Percentiles rank a stretch among this genome's conserved stretches.
These are phyloP conservation scores for Molossus molossus DNA, from an alignment of 2,797 vertebrate genomes.

Conservation along the genomic window DNA sequence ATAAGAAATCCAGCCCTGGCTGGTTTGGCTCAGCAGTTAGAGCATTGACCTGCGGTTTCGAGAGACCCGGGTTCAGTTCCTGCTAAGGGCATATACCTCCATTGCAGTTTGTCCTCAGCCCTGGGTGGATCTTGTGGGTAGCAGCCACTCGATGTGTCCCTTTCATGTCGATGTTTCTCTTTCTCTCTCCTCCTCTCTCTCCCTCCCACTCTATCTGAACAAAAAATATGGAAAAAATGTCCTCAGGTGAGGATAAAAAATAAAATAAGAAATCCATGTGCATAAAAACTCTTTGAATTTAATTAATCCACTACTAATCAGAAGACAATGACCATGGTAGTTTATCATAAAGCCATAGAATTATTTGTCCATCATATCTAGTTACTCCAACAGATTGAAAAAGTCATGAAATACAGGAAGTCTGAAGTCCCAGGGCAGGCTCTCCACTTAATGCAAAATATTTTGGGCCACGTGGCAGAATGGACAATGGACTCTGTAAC, in stretches of 20 bases:
- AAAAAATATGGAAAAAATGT: too few relatives aligned
- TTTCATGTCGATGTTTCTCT: too few relatives aligned
- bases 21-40: too few relatives aligned
- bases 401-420: constrained; percentile 6
- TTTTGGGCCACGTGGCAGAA: neutral
- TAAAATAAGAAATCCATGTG: neutral
- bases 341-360: neutral
- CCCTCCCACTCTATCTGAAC: too few relatives aligned
- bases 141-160: too few relatives aligned
- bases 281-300: neutral
- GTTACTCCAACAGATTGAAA: constrained; percentile 37
- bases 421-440: neutral
- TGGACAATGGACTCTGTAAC: neutral
- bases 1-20: neutral
- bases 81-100: too few relatives aligned
- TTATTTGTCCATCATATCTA: constrained; percentile 30
- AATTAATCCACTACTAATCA: constrained; percentile 21
- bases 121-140: too few relatives aligned
- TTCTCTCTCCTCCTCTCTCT: too few relatives aligned
- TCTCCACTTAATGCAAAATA: neutral
- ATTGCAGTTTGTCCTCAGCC: too few relatives aligned
- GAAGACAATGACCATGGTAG: neutral
- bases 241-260: too few relatives aligned
- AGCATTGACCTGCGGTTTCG: too few relatives aligned
- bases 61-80: too few relatives aligned